Evolutionary conservation across 2,113 vertebrate genomes (phyloP).

Genomic region (Dendrocopos noguchii): DNA sequence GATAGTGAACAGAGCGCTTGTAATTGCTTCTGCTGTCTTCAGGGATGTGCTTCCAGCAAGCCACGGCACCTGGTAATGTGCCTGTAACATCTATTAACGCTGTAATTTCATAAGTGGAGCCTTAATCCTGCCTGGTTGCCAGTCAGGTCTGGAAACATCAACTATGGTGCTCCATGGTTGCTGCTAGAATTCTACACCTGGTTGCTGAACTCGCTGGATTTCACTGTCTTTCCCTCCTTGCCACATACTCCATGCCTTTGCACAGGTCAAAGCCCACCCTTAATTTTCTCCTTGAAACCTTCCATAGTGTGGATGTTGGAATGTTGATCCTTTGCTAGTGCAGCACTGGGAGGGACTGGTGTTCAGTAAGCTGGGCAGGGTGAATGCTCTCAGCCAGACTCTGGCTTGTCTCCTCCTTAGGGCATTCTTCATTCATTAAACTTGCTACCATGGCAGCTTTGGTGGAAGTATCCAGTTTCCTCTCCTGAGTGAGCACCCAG

Average conservation of each 20-base stretch:
- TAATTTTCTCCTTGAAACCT: not conserved
- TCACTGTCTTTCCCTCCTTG: not conserved
- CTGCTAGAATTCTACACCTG: not conserved
- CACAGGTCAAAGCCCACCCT: not conserved
- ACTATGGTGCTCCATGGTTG: not conserved
- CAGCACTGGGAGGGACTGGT: slow-evolving; percentile 13
- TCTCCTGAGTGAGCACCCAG: not conserved
- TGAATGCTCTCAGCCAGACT: slow-evolving; percentile 1
- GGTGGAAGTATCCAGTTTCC: not conserved
- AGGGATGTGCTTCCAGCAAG: slow-evolving; percentile 33
- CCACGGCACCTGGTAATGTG: not conserved
- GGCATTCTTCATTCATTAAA: slow-evolving; percentile 18
- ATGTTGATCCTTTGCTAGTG: not conserved
- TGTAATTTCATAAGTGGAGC: slow-evolving; percentile 28
- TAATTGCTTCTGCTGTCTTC: slow-evolving; percentile 43
- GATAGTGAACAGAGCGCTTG: not conserved
- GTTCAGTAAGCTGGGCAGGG: not conserved
- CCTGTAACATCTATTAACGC: slow-evolving; percentile 38
- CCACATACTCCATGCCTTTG: not conserved
- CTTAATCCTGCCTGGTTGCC: slow-evolving; percentile 2
- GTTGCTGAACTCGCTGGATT: not conserved
- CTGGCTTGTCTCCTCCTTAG: slow-evolving; percentile 1
- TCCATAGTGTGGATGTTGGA: not conserved
- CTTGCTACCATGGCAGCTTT: not conserved
- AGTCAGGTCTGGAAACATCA: not conserved